phyloP scores from a whole-genome alignment of 2,888 invertebrate species.

The Cheilosia vernalis region DNA sequence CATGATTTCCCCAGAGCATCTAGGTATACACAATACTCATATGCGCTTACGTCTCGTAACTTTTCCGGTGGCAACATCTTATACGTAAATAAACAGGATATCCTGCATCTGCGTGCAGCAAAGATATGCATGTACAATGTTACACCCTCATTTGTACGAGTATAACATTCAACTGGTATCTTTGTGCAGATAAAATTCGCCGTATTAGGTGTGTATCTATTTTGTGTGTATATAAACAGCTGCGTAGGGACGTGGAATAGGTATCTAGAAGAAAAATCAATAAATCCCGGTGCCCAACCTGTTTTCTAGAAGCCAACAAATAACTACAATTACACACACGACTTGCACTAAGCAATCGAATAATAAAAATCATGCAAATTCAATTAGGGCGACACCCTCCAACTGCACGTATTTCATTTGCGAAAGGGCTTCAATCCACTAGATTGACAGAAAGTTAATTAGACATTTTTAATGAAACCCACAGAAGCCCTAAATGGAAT shows the following conservation, averaged over 20 bases:
- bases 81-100: slow-evolving; percentile 28
- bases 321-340: not conserved
- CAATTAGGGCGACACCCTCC: slow-evolving; percentile 34
- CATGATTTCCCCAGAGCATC: slow-evolving; percentile 21
- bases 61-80: not conserved
- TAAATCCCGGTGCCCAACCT: slow-evolving; percentile 28
- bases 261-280: slow-evolving; percentile 53
- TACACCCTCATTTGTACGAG: not conserved
- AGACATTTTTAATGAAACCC: slow-evolving; percentile 30
- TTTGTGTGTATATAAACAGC: not conserved
- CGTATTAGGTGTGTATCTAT: not conserved
- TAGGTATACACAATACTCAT: not conserved
- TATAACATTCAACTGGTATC: slow-evolving; percentile 60
- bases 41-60: not conserved
- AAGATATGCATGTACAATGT: slow-evolving; percentile 1
- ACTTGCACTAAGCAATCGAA: not conserved
- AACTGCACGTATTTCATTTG: not conserved
- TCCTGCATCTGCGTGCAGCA: slow-evolving; percentile 63
- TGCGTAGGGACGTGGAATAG: too few relatives aligned
- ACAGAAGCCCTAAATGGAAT: slow-evolving; percentile 44
- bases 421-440: slow-evolving; percentile 28
- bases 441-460: slow-evolving; percentile 31
- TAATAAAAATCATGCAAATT: slow-evolving; percentile 40
- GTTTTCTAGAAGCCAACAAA: not conserved
- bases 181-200: not conserved